phyloP scores from a whole-genome alignment of 2,888 invertebrate genomes.

The Drosophila paranaensis region DNA sequence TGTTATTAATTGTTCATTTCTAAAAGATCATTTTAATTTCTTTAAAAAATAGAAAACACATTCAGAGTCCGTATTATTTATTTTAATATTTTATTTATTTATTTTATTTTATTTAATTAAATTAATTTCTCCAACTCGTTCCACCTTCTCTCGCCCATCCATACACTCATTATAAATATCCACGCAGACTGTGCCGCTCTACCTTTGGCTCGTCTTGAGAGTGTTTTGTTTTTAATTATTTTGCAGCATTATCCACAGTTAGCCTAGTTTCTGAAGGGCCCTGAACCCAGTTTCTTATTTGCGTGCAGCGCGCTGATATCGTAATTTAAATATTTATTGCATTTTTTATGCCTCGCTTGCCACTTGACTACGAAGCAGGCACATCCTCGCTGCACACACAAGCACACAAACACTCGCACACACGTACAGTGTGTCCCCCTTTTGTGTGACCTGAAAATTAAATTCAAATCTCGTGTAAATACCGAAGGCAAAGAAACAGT shows the following conservation, averaged over 20 bases:
- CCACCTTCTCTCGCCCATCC: neutral
- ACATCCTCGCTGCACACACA: slow-evolving; percentile 33
- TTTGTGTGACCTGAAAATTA: slow-evolving; percentile 80
- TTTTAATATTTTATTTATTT: too few species aligned
- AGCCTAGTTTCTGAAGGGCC: slow-evolving; percentile 65
- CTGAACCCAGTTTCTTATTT: slow-evolving; percentile 65
- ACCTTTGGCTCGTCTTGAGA: neutral
- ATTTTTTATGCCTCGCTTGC: slow-evolving; percentile 71
- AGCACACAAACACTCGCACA: neutral
- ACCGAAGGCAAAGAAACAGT: slow-evolving; percentile 46
- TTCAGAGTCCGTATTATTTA: too few species aligned
- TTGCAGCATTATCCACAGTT: slow-evolving; percentile 62
- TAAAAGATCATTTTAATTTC: neutral
- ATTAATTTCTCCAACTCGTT: neutral
- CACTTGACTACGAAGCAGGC: slow-evolving; percentile 52
- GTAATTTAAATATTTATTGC: slow-evolving; percentile 77
- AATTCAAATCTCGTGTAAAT: slow-evolving; percentile 75
- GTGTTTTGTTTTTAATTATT: slow-evolving; percentile 61
- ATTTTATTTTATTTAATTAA: neutral
- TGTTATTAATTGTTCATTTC: neutral
- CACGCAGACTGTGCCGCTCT: too few species aligned
- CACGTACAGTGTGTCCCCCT: slow-evolving; percentile 42
- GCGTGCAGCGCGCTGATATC: slow-evolving; percentile 72
- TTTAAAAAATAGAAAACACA: neutral
- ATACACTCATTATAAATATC: neutral